Evolutionary conservation across 2,113 vertebrate genomes (phyloP), one percentile per base, ranked within the genome.

Genomic region (Clarias gariepinus): DNA sequence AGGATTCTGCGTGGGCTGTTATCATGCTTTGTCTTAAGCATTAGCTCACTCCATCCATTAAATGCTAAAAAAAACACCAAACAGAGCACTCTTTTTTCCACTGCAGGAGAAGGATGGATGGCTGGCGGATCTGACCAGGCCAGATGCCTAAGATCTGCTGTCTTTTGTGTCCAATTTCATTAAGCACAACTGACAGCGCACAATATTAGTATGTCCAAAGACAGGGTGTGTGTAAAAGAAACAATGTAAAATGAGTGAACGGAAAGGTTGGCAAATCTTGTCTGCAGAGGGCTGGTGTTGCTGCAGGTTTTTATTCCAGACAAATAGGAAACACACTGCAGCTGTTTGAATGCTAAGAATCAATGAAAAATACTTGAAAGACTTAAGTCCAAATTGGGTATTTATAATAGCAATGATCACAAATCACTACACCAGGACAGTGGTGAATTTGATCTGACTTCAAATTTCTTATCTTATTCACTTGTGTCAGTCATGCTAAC

Each of bases 1-100:
- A 76, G 58, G 47, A 76, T 58, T 71, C 66, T 81, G 85, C 69
- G 77, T 87, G 52, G 82, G 88, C 85, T 84, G 58, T 76, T 81
- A 73, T 76, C 78, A 82, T 81, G 87, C 86, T 89, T 86, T 91
- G 88, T 81, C 90, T 71, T 64, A 92, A 86, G 86, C 87, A 91
- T 87, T 73, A 85, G 41, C 86, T 88, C 25, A 90, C 74, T 77
- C 83, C 63, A 88, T 90, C 85, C 81, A 84, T 61, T 83, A 87
- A 86, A 86, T 79, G 61, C 88, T 52, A 74, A 71, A 68, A 87
- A 88, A 88, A 21, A 55, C 12, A 91, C 47, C 25, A 89, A 89
- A 79, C n/a, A 82, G 28, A 55, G 64, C 23, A 30, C 61, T 80
- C 77, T 81, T 36, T 63, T 78, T 23, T 63, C 47, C 23, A 66